These are phyloP conservation scores for Heliconius himera DNA, from an alignment of 1,140 invertebrate species.

Conservation along the genomic window DNA sequence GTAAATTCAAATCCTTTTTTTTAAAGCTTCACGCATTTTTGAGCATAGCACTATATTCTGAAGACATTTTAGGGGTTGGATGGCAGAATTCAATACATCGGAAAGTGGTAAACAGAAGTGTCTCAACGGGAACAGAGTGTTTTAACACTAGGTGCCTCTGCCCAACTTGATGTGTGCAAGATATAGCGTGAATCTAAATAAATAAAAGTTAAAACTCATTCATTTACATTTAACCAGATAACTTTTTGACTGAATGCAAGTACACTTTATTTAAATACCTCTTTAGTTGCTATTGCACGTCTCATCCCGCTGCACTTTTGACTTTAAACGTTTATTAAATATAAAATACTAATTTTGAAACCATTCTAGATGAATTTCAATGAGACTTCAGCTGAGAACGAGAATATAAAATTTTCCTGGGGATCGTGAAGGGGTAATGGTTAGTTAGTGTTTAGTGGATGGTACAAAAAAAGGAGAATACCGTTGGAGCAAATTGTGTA, in stretches of 20 bases:
- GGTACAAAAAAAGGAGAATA: too few species aligned
- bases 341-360: conserved; percentile 3
- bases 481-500: too few species aligned
- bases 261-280: conserved; percentile 4
- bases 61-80: too few species aligned
- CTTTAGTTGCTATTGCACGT: conserved; percentile 12
- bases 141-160: too few species aligned
- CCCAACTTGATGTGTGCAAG: too few species aligned
- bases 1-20: too few species aligned
- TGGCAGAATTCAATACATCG: not conserved
- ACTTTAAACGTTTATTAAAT: conserved; percentile 5
- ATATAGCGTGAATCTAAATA: too few species aligned
- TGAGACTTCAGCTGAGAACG: not conserved
- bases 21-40: too few species aligned
- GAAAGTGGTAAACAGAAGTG: too few species aligned
- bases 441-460: not conserved
- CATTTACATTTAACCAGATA: not conserved
- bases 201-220: not conserved
- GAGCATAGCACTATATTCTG: too few species aligned
- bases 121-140: too few species aligned
- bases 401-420: not conserved
- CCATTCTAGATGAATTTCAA: conserved; percentile 3
- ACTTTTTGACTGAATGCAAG: not conserved
- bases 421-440: not conserved
- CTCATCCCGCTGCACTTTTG: conserved; percentile 2